These are phyloP conservation scores for Dolichomitus sp. DNA, from an alignment of 2,888 invertebrate genomes.

Conservation along the genomic window DNA sequence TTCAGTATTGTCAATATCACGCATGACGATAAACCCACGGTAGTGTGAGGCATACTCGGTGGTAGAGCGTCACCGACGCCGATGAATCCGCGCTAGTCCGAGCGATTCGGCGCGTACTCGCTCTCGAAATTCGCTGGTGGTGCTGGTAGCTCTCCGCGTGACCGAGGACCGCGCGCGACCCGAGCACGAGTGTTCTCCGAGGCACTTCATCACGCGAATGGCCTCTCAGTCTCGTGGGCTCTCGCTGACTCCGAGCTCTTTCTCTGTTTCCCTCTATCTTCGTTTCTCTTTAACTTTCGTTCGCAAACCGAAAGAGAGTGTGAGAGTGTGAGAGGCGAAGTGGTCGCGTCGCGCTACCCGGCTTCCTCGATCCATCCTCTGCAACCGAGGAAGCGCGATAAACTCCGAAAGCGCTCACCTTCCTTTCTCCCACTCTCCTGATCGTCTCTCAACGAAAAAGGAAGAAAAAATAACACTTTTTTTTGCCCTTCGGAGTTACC, in stretches of 20 bases:
- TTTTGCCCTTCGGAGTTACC: constrained; percentile 13
- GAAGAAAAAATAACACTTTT: background rate
- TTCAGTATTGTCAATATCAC: constrained; percentile 49
- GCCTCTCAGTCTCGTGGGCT: constrained; percentile 63
- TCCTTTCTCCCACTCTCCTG: background rate
- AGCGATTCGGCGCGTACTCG: constrained; percentile 47
- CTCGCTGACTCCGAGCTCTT: constrained; percentile 53
- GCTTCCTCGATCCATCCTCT: constrained; percentile 43
- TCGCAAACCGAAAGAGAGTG: constrained; percentile 23
- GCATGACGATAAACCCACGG: constrained; percentile 34
- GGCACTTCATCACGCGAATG: constrained; percentile 64
- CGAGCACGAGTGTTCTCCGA: constrained; percentile 58
- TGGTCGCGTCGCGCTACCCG: constrained; percentile 35
- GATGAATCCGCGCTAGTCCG: constrained; percentile 48
- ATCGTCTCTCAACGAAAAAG: background rate
- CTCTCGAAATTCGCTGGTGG: constrained; percentile 58
- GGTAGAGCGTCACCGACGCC: constrained; percentile 18
- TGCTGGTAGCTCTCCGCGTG: constrained; percentile 57
- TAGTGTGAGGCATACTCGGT: constrained; percentile 35
- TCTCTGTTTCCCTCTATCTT: constrained; percentile 26
- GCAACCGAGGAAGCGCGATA: constrained; percentile 27
- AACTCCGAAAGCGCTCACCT: constrained; percentile 22
- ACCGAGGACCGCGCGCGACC: constrained; percentile 57
- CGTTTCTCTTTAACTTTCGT: constrained; percentile 15
- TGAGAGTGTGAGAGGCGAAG: constrained; percentile 33